These are phyloP conservation scores for Chelon labrosus DNA, from an alignment of 2,797 vertebrate genomes.

Conservation along the genomic window DNA sequence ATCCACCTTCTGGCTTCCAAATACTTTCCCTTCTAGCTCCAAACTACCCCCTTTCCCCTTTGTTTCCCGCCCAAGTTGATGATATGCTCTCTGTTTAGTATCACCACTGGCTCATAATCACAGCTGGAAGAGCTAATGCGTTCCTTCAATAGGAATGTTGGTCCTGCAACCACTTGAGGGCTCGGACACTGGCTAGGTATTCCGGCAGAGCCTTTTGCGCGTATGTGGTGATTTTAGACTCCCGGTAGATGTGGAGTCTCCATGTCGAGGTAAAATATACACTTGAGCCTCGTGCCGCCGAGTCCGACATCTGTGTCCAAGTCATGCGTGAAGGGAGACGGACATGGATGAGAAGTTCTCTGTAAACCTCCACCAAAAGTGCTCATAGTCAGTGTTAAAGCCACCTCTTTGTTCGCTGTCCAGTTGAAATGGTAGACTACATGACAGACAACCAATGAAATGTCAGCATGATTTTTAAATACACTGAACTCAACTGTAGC, in stretches of 20 bases:
- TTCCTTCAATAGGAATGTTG: conserved; percentile 73
- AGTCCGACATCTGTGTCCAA: conserved; percentile 55
- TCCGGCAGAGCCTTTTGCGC: conserved; percentile 43
- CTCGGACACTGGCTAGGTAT: conserved; percentile 53
- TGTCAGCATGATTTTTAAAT: conserved; percentile 7
- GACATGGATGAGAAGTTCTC: conserved; percentile 43
- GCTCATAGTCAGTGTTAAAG: conserved; percentile 3
- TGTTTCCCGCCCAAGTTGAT: conserved; percentile 52
- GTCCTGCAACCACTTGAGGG: conserved; percentile 61
- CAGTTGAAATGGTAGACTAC: conserved; percentile 25
- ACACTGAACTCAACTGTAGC: background rate
- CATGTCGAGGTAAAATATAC: conserved; percentile 67
- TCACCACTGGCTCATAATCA: conserved; percentile 70
- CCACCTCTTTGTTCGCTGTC: background rate
- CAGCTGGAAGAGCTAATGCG: conserved; percentile 68
- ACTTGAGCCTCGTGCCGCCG: conserved; percentile 41
- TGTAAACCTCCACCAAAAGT: conserved; percentile 16
- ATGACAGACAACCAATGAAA: conserved; percentile 24
- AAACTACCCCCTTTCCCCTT: conserved; percentile 27
- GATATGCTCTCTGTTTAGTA: conserved; percentile 70
- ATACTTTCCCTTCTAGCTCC: conserved; percentile 15
- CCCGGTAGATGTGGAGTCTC: conserved; percentile 42
- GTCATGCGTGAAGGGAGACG: conserved; percentile 59
- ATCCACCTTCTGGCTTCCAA: conserved; percentile 57
- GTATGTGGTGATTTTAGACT: conserved; percentile 58